phyloP scores from a whole-genome alignment of 2,797 vertebrate species.

The Notoglanidium macrostoma region DNA sequence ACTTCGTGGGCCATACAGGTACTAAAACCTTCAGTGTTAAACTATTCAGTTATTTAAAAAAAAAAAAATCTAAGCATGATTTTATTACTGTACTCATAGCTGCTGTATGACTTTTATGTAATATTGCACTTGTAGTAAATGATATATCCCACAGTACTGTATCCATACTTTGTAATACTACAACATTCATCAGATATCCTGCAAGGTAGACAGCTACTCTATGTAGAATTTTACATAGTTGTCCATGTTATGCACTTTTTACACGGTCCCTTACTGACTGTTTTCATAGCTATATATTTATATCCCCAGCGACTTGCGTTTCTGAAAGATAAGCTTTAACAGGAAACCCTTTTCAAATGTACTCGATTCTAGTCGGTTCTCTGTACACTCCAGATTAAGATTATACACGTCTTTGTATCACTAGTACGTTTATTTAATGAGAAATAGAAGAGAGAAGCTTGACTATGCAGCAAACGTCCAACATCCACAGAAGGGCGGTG shows the following conservation, averaged over 20 bases:
- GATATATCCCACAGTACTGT: not conserved
- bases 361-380: not conserved
- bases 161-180: not conserved
- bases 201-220: not conserved
- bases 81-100: not conserved
- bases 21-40: too few relatives aligned
- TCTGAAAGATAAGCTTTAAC: not conserved
- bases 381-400: not conserved
- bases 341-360: not conserved
- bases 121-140: not conserved
- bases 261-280: not conserved
- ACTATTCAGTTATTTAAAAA: too few relatives aligned
- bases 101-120: not conserved
- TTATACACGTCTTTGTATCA: not conserved
- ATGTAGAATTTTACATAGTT: not conserved
- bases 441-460: not conserved
- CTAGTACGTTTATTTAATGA: not conserved
- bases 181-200: not conserved
- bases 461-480: too few relatives aligned
- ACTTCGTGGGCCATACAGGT: too few relatives aligned
- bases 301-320: too few relatives aligned
- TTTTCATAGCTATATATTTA: not conserved
- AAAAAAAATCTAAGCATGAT: not conserved
- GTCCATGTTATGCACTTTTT: not conserved
- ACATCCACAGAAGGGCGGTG: not conserved